These are phyloP conservation scores for Pelobates cultripes DNA, from an alignment of 2,797 vertebrate genomes.

Conservation along the genomic window DNA sequence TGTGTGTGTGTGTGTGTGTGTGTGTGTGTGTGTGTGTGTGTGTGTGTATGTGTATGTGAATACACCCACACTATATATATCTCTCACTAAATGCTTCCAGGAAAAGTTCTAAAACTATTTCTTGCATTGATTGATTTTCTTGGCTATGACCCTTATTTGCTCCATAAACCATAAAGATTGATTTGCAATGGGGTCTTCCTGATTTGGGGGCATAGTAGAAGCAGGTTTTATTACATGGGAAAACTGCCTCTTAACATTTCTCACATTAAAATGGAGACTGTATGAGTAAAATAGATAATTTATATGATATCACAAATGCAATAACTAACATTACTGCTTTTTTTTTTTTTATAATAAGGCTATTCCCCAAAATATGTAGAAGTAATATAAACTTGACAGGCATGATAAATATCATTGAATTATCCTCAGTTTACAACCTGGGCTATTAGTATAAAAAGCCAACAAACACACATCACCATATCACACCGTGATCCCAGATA, in stretches of 20 bases:
- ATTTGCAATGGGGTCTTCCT: background rate
- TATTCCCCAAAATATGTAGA: background rate
- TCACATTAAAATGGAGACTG: background rate
- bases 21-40: no score
- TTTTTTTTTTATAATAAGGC: background rate
- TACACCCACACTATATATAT: no score
- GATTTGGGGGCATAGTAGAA: background rate
- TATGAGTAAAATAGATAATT: background rate
- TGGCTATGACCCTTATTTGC: background rate
- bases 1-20: no score
- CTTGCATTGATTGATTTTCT: no score
- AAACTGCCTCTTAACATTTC: background rate
- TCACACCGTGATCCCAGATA: conserved; percentile 9
- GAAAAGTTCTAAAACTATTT: no score
- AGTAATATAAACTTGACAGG: background rate
- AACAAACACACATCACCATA: conserved; percentile 32
- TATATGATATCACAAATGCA: background rate
- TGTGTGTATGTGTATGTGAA: no score
- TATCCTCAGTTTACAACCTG: conserved; percentile 16
- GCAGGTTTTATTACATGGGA: background rate
- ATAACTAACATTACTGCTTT: background rate
- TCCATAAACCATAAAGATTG: background rate
- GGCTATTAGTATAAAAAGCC: background rate
- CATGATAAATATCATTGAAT: conserved; percentile 24
- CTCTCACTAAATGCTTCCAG: no score